phyloP scores from a whole-genome alignment of 37 sponge, comb jelly and placozoan genomes.

The Petrosia ficiformis region DNA sequence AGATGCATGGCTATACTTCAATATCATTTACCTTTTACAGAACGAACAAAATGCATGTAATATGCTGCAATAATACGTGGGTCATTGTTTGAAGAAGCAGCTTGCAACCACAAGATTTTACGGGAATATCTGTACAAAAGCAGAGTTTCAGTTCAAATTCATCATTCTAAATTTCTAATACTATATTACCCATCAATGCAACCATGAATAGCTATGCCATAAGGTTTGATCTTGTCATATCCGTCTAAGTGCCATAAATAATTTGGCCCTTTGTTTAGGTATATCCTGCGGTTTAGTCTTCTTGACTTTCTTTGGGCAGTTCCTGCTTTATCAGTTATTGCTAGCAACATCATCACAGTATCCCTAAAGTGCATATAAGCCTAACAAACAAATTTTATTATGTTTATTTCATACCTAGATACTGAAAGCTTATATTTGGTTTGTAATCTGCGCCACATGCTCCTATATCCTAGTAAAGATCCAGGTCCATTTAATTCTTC shows the following conservation, averaged over 20 bases:
- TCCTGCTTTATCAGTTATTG: slow-evolving; percentile 10
- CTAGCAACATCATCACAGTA: slow-evolving; percentile 27
- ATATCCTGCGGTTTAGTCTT: slow-evolving; percentile 5
- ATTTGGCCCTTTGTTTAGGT: slow-evolving; percentile 38
- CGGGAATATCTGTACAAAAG: slow-evolving; percentile 28
- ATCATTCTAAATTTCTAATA: not conserved
- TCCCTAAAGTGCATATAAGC: not conserved
- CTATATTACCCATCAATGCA: slow-evolving; percentile 38
- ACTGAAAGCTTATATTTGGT: slow-evolving; percentile 10
- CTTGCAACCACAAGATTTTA: slow-evolving; percentile 37
- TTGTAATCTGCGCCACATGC: slow-evolving; percentile 5
- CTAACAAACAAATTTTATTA: not conserved
- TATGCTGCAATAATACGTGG: slow-evolving; percentile 2
- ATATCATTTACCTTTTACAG: not conserved
- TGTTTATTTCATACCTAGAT: slow-evolving; percentile 11
- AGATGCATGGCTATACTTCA: not conserved
- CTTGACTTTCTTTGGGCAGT: not conserved
- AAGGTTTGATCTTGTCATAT: slow-evolving; percentile 41
- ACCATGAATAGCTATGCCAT: slow-evolving; percentile 31
- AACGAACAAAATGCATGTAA: not conserved
- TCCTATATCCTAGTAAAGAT: slow-evolving; percentile 8
- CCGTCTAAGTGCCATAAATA: slow-evolving; percentile 48
- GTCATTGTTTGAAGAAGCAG: slow-evolving; percentile 12
- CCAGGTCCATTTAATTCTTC: slow-evolving; percentile 13
- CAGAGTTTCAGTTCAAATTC: not conserved